phyloP scores from a whole-genome alignment of 1,140 invertebrate species.

The Panonychus citri region DNA sequence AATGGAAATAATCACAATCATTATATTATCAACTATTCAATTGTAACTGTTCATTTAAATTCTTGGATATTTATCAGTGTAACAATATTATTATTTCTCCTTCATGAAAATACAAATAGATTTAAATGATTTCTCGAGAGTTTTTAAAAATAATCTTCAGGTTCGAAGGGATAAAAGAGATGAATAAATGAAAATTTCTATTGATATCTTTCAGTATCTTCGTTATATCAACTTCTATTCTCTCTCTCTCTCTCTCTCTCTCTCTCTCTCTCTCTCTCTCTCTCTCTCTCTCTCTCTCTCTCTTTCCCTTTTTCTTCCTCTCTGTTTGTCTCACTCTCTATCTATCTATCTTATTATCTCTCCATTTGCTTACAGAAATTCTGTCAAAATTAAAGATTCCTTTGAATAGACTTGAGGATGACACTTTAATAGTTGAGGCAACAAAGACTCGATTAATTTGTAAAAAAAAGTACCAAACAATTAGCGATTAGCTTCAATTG shows the following conservation, averaged over 20 bases:
- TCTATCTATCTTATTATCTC: background rate
- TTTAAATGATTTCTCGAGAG: background rate
- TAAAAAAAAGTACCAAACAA: background rate
- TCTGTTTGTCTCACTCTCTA: background rate
- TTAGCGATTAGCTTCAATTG: background rate
- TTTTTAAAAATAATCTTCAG: background rate
- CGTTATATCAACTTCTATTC: background rate
- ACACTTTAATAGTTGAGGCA: background rate
- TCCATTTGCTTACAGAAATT: background rate
- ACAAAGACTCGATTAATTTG: background rate
- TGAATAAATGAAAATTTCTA: no score
- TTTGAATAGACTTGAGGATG: background rate
- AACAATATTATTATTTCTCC: background rate
- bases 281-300: background rate
- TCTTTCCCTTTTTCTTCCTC: background rate
- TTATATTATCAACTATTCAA: no score
- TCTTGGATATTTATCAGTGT: background rate
- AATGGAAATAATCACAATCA: no score
- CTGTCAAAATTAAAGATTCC: background rate
- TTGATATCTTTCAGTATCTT: background rate
- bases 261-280: conserved; percentile 1
- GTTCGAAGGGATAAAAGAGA: no score
- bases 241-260: conserved; percentile 1
- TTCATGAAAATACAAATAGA: background rate
- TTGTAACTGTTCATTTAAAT: background rate